phyloP scores from a whole-genome alignment of 2,113 vertebrate genomes.

The Pleuronectes platessa region DNA sequence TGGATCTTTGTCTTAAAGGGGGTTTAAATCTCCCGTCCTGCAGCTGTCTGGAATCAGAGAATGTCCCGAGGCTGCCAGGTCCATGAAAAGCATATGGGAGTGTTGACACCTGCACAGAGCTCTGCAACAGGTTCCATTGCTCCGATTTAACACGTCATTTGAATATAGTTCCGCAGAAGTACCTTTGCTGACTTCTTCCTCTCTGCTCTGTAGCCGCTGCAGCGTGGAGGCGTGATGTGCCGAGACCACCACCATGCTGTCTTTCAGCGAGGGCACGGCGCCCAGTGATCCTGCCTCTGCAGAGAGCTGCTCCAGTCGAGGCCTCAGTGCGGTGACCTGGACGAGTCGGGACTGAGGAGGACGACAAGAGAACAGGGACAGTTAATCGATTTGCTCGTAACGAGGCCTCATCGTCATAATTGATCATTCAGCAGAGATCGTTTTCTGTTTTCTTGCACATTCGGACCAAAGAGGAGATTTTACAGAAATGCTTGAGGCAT shows the following conservation, averaged over 20 bases:
- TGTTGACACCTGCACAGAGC: not conserved
- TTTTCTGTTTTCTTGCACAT: not conserved
- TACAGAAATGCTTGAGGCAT: not conserved
- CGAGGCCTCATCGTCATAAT: not conserved
- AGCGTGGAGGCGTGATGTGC: constrained; percentile 74
- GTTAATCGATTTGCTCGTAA: not conserved
- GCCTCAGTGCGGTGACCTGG: constrained; percentile 75
- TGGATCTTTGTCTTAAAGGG: constrained; percentile 25
- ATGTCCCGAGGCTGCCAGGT: not conserved
- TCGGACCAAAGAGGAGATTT: not conserved
- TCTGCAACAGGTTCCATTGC: not conserved
- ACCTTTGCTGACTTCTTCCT: constrained; percentile 83
- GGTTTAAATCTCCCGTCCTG: constrained; percentile 31
- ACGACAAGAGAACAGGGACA: constrained; percentile 1
- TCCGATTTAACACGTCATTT: not conserved
- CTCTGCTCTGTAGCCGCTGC: constrained; percentile 80
- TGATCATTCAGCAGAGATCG: not conserved
- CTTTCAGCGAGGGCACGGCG: constrained; percentile 80
- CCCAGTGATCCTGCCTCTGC: constrained; percentile 72
- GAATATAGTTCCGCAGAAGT: constrained; percentile 7
- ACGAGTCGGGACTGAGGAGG: constrained; percentile 77
- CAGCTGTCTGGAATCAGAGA: constrained; percentile 14
- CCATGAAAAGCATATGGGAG: constrained; percentile 9
- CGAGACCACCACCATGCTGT: constrained; percentile 74
- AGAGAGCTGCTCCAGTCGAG: constrained; percentile 78